These are phyloP conservation scores for Pterocles orientalis DNA, from an alignment of 2,113 vertebrate species.

Conservation along the genomic window DNA sequence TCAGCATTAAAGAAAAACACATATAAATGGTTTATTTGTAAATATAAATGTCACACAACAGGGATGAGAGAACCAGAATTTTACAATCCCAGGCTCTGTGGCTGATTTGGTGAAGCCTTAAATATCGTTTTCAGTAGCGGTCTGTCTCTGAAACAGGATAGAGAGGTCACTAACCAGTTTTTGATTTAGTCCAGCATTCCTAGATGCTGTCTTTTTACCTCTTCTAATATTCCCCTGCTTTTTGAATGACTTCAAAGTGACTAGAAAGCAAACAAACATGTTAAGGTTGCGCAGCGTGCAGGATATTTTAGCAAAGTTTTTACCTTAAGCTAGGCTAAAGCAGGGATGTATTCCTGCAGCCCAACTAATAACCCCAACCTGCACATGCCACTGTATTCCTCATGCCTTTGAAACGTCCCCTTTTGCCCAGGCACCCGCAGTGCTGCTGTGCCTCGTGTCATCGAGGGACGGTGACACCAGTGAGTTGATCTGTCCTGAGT, in stretches of 20 bases:
- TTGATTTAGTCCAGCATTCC: neutral
- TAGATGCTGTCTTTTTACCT: neutral
- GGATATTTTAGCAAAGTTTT: neutral
- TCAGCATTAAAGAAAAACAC: neutral
- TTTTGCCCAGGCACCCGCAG: neutral
- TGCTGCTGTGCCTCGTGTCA: rapidly evolving
- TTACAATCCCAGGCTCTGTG: neutral
- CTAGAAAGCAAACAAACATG: neutral
- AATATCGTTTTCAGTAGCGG: neutral
- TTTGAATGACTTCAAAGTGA: neutral
- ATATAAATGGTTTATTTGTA: neutral
- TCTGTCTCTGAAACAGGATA: neutral
- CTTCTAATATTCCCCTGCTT: neutral
- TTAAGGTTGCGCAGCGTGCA: neutral
- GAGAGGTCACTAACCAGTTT: neutral
- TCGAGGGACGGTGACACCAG: rapidly evolving
- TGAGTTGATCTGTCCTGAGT: neutral
- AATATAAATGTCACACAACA: neutral
- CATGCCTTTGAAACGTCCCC: neutral
- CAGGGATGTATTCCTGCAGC: neutral
- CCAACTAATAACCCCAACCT: neutral
- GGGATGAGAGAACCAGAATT: neutral
- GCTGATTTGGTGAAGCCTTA: neutral
- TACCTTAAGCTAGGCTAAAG: neutral
- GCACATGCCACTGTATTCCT: neutral